Evolutionary conservation across 2,113 vertebrate genomes (phyloP).

Genomic region (Cyprinodon variegatus): DNA sequence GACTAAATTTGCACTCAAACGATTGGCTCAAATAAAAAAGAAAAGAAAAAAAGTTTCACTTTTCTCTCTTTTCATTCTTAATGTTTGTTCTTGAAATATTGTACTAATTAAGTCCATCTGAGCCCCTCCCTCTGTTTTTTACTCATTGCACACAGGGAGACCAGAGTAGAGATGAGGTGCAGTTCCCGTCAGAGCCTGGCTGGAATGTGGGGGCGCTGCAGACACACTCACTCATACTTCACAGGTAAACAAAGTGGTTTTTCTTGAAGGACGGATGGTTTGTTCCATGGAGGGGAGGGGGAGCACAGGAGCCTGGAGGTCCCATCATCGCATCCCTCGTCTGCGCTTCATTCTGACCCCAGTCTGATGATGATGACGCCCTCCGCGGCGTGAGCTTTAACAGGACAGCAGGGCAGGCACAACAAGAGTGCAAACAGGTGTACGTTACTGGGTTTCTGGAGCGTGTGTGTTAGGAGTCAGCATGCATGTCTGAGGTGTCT

Average conservation of each 20-base stretch:
- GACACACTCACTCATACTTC: conserved; percentile 25
- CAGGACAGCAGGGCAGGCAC: conserved; percentile 39
- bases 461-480: conserved; percentile 18
- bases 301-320: conserved; percentile 48
- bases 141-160: conserved; percentile 14
- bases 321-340: conserved; percentile 64
- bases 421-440: conserved; percentile 41
- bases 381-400: conserved; percentile 11
- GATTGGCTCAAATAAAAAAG: conserved; percentile 54
- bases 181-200: conserved; percentile 51
- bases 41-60: conserved; percentile 1
- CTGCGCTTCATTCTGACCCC: conserved; percentile 75
- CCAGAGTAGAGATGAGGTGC: not conserved
- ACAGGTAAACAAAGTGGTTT: conserved; percentile 68
- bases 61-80: not conserved
- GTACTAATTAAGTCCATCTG: conserved; percentile 12
- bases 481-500: conserved; percentile 55
- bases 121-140: not conserved
- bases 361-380: not conserved
- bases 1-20: not conserved
- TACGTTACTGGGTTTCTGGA: conserved; percentile 23
- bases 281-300: not conserved
- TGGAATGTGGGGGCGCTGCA: conserved; percentile 62
- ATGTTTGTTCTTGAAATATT: conserved; percentile 39
- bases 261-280: conserved; percentile 47